Conservation (phyloP, 2,113 vertebrate genomes). For the Alligator mississippiensis region DNA sequence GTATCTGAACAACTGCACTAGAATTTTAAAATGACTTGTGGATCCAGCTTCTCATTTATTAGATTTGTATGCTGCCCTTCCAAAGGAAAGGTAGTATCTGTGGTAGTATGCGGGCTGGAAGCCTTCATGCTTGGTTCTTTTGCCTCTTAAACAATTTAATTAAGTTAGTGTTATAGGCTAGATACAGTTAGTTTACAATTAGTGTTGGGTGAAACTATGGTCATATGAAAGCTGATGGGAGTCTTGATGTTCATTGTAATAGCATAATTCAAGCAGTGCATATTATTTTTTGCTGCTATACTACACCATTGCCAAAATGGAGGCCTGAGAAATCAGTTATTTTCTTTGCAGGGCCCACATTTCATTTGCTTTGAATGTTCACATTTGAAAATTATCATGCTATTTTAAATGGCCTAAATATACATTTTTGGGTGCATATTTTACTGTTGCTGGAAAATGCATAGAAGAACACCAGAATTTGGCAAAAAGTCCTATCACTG, state of each 20-base stretch:
- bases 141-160: not conserved
- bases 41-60: not conserved
- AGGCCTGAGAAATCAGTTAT: not conserved
- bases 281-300: not conserved
- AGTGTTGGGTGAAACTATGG: not conserved
- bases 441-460: not conserved
- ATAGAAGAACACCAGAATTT: not conserved
- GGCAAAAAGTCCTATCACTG: not conserved
- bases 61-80: not conserved
- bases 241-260: not conserved
- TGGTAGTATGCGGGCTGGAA: fast-evolving
- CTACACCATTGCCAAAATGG: not conserved
- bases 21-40: not conserved
- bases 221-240: not conserved
- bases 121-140: not conserved
- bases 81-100: not conserved
- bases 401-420: not conserved
- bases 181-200: not conserved
- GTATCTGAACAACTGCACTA: not conserved
- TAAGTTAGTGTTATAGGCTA: not conserved
- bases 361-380: not conserved
- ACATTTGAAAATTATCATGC: not conserved
- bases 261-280: not conserved
- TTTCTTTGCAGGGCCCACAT: not conserved
- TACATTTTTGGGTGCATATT: not conserved